Percentiles rank a stretch among this genome's conserved stretches.
These are phyloP conservation scores for Chaetophractus vellerosus DNA, from an alignment of 2,797 vertebrate species.

Conservation along the genomic window DNA sequence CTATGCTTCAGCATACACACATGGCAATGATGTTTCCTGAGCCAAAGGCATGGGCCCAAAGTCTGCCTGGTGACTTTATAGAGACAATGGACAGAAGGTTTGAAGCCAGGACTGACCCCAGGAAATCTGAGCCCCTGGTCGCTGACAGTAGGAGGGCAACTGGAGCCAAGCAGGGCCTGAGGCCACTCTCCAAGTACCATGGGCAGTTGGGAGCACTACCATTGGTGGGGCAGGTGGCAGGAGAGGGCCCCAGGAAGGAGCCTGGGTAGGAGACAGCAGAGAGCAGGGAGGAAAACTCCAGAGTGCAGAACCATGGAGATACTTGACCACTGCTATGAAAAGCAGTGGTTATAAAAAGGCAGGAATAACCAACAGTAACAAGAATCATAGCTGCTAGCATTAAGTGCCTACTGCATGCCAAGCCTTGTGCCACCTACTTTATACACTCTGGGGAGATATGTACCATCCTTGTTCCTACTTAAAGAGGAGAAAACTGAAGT, in stretches of 20 bases:
- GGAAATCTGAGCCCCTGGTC: conserved; percentile 61
- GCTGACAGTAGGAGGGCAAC: neutral
- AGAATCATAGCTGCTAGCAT: neutral
- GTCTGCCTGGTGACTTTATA: neutral
- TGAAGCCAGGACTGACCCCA: conserved; percentile 49
- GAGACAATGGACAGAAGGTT: conserved; percentile 37
- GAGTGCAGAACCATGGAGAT: neutral
- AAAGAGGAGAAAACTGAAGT: neutral
- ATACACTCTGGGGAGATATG: neutral
- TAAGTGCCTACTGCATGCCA: neutral
- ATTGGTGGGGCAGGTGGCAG: neutral
- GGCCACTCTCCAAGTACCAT: conserved; percentile 44
- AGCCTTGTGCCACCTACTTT: neutral
- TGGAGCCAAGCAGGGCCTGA: neutral
- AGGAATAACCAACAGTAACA: neutral
- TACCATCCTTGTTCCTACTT: neutral
- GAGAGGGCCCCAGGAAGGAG: neutral
- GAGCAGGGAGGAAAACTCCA: neutral
- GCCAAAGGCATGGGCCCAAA: neutral
- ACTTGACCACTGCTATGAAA: neutral
- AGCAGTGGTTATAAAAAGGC: neutral
- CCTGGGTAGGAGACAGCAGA: neutral
- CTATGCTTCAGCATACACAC: neutral
- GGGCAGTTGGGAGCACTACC: neutral
- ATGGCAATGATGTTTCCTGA: conserved; percentile 1